phyloP scores from a whole-genome alignment of 2,888 invertebrate genomes.

The Nysson spinosus region DNA sequence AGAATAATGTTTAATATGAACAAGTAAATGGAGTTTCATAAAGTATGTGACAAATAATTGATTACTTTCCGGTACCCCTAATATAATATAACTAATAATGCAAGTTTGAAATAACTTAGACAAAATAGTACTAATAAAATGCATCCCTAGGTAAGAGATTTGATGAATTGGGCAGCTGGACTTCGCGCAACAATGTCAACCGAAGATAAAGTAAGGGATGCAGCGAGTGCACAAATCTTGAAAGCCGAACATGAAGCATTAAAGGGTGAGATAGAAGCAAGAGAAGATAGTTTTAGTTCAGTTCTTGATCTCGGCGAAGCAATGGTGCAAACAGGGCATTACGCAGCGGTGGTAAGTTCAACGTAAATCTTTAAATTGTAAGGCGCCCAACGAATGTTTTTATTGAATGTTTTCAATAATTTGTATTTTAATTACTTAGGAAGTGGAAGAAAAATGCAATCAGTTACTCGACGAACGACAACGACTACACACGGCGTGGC shows the following conservation, averaged over 20 bases:
- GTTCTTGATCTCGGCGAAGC: conserved; percentile 87
- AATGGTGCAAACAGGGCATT: conserved; percentile 92
- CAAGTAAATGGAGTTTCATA: no score
- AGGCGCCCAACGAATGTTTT: background rate
- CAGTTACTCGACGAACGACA: conserved; percentile 88
- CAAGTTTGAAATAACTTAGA: background rate
- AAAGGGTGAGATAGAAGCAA: conserved; percentile 91
- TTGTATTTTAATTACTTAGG: conserved; percentile 76
- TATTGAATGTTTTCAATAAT: background rate
- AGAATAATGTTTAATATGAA: no score
- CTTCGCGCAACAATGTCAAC: conserved; percentile 87
- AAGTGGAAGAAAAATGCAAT: conserved; percentile 88
- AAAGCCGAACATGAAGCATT: conserved; percentile 90
- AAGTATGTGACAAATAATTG: no score
- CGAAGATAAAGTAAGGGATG: conserved; percentile 90
- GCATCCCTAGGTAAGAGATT: conserved; percentile 84
- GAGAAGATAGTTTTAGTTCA: conserved; percentile 88
- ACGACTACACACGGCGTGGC: conserved; percentile 90
- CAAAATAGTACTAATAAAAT: background rate
- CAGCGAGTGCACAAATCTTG: conserved; percentile 88
- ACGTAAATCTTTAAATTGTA: background rate
- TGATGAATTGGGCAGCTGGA: conserved; percentile 92
- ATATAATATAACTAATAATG: no score
- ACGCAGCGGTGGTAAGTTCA: conserved; percentile 82
- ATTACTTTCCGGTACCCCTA: no score